These are phyloP conservation scores for Tethya wilhelma DNA, from an alignment of 37 sponge, comb jelly and placozoan genomes.

Conservation along the genomic window DNA sequence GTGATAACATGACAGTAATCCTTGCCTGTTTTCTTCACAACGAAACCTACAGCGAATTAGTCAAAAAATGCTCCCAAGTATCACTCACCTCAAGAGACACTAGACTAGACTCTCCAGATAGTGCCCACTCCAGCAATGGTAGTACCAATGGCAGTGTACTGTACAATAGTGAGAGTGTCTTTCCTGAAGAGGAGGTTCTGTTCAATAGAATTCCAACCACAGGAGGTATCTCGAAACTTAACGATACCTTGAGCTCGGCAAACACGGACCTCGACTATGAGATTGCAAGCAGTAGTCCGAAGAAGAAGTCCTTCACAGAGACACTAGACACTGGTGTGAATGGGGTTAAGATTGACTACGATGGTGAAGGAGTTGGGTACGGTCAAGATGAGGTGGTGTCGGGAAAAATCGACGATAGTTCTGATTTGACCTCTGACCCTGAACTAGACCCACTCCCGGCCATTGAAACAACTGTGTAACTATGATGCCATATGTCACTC, in stretches of 20 bases:
- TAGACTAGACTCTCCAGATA: background rate
- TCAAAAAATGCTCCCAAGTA: constrained; percentile 26
- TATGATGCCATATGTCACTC: background rate
- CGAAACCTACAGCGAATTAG: constrained; percentile 58
- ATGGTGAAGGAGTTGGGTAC: background rate
- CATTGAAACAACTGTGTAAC: constrained; percentile 8
- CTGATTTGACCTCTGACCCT: background rate
- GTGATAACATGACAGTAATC: constrained; percentile 96
- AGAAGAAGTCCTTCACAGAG: too few species aligned
- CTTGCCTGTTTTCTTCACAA: constrained; percentile 73
- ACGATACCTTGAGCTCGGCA: constrained; percentile 1
- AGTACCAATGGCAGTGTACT: background rate
- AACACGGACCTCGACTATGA: constrained; percentile 10
- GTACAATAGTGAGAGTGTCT: background rate
- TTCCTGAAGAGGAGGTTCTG: background rate
- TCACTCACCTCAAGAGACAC: background rate
- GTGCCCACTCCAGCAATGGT: background rate
- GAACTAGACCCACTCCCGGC: background rate
- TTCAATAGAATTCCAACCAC: background rate
- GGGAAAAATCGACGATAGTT: background rate
- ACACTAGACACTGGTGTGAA: background rate
- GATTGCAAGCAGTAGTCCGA: too few species aligned
- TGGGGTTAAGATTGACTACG: background rate
- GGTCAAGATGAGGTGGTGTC: background rate
- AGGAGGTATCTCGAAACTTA: background rate